phyloP scores from a whole-genome alignment of 2,113 vertebrate species.

The Rhodinocichla rosea region DNA sequence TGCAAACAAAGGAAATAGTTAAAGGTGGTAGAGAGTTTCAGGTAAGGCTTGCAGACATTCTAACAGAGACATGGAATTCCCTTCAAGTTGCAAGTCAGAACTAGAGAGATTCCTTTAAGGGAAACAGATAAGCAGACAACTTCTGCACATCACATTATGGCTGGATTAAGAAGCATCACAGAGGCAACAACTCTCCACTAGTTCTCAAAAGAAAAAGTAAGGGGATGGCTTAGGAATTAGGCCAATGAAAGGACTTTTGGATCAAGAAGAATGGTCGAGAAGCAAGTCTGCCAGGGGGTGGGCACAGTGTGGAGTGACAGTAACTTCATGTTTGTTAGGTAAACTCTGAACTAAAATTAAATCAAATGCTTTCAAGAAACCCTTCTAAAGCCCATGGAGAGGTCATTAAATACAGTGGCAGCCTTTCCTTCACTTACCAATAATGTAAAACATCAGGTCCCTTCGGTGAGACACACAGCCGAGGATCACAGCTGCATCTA shows the following conservation, averaged over 20 bases:
- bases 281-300: not conserved
- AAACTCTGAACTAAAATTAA: not conserved
- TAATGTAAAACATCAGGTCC: conserved; percentile 99
- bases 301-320: not conserved
- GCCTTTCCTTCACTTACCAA: conserved; percentile 85
- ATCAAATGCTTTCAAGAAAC: not conserved
- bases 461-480: conserved; percentile 88
- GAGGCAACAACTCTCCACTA: conserved; percentile 2
- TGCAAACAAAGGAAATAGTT: not conserved
- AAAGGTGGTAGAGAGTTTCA: not conserved
- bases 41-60: not conserved
- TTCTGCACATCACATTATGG: not conserved
- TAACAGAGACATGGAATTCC: not conserved
- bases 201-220: not conserved
- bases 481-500: conserved; percentile 80
- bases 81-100: not conserved
- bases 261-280: not conserved
- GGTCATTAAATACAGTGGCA: not conserved
- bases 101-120: not conserved
- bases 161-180: not conserved
- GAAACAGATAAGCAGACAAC: not conserved
- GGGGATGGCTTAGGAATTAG: not conserved
- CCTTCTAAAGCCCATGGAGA: not conserved
- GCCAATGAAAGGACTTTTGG: not conserved
- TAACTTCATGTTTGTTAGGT: conserved; percentile 30